phyloP scores from a whole-genome alignment of 2,113 vertebrate species.

The Oryctolagus cuniculus region DNA sequence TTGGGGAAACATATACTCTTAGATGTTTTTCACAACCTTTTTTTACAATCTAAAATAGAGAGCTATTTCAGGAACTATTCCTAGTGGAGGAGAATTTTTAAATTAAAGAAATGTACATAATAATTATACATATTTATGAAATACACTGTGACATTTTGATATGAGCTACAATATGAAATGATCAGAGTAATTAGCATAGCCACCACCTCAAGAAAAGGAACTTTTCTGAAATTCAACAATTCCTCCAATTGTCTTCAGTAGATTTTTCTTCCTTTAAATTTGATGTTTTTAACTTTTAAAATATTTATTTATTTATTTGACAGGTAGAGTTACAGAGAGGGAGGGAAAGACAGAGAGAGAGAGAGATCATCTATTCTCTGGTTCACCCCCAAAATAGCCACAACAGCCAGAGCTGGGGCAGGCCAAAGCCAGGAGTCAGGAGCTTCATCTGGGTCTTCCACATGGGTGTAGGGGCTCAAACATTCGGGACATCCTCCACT shows the following conservation, averaged over 20 bases:
- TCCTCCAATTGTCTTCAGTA: not conserved
- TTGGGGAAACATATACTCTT: not conserved
- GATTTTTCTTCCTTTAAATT: conserved; percentile 41
- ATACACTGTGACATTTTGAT: not conserved
- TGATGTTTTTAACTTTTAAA: too few relatives aligned
- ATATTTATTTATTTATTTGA: too few relatives aligned
- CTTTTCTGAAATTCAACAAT: conserved; percentile 28
- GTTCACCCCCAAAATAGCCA: too few relatives aligned
- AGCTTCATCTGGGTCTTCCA: too few relatives aligned
- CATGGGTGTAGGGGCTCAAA: too few relatives aligned
- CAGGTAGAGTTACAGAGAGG: too few relatives aligned
- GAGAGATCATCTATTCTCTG: too few relatives aligned
- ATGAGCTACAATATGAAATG: not conserved
- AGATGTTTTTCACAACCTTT: not conserved
- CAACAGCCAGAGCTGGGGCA: too few relatives aligned
- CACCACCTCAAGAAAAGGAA: not conserved
- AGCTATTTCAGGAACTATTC: conserved; percentile 25
- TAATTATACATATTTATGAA: not conserved
- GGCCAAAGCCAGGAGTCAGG: too few relatives aligned
- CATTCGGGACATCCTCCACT: too few relatives aligned
- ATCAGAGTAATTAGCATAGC: conserved; percentile 12
- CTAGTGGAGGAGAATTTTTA: not conserved
- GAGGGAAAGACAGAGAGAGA: too few relatives aligned
- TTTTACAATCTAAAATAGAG: not conserved
- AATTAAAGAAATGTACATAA: not conserved